Evolutionary conservation across 2,113 vertebrate genomes (phyloP), one percentile per base, ranked within the genome.

Genomic region (Promerops cafer): DNA sequence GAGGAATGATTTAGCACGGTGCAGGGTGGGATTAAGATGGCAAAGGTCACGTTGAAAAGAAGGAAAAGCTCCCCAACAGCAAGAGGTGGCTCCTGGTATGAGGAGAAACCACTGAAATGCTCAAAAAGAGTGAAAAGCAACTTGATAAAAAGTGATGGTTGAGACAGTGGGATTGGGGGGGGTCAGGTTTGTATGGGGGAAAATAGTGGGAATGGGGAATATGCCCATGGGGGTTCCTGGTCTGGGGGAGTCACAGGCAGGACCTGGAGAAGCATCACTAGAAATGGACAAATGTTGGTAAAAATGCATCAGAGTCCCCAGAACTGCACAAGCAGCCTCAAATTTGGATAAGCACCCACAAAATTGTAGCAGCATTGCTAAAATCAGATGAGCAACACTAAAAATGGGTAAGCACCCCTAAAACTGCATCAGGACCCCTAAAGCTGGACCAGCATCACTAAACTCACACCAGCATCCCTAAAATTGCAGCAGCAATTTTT

Each of bases 251-350:
- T 14, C 2, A 1, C 63, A 63, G 12, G 20, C 30, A 33, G 47
- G 65, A 76, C 66, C 76, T 33, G 47, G 4, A 80, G 23, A 2
- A 59, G 44, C 22, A 14, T 2, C 45, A 2, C 26, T 2, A 26
- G 7, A 30, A 84, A 21, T 1, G 45, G 3, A 28, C 0, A 1
- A 45, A 6, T 2, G 13, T 1, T 5, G 4, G 4, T 7, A 19
- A 44, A 82, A 59, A 42, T 2, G 21, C 68, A 54, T 3, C 39
- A 28, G 56, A 4, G 40, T 1, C 18, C 33, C 26, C 0, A 5
- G 11, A 30, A 61, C 0, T 12, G 15, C 57, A 72, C 5, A 0
- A 11, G 21, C 0, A 45, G 33, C 37, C 44, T 39, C 52, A 31
- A 17, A 40, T 9, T 4, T 9, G 30, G 10, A 23, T 11, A 12